Conservation (phyloP, 2,797 vertebrate genomes). For the Podargus strigoides region DNA sequence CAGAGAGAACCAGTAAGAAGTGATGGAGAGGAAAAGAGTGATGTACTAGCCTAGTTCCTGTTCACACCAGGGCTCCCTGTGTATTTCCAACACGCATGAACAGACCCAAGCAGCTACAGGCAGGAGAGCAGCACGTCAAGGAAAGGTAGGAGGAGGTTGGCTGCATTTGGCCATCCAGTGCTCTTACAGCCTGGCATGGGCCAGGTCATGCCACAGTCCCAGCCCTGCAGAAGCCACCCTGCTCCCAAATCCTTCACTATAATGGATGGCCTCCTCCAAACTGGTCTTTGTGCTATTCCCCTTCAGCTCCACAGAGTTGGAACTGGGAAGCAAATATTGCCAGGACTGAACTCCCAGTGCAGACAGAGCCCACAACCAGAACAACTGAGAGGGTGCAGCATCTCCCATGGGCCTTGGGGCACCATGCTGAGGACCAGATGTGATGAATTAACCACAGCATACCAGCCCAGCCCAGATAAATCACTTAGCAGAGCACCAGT, state of each 20-base stretch:
- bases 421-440: accelerated
- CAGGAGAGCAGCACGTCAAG: neutral
- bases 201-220: neutral
- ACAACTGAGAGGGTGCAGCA: neutral
- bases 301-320: neutral
- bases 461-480: neutral
- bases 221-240: neutral
- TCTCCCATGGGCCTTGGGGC: neutral
- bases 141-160: neutral
- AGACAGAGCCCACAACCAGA: neutral
- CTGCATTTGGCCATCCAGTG: neutral
- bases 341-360: neutral
- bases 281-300: neutral
- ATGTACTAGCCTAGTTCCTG: neutral
- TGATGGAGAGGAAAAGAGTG: neutral
- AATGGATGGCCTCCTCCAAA: neutral
- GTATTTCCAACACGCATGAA: neutral
- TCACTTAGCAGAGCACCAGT: neutral
- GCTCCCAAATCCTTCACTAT: neutral
- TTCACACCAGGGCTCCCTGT: neutral
- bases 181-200: neutral
- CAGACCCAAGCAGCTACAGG: neutral
- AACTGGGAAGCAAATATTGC: neutral
- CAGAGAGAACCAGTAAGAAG: neutral
- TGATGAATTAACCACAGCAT: neutral